Conservation (phyloP, 1,140 invertebrate genomes). For the Zaprionus tsacasi region DNA sequence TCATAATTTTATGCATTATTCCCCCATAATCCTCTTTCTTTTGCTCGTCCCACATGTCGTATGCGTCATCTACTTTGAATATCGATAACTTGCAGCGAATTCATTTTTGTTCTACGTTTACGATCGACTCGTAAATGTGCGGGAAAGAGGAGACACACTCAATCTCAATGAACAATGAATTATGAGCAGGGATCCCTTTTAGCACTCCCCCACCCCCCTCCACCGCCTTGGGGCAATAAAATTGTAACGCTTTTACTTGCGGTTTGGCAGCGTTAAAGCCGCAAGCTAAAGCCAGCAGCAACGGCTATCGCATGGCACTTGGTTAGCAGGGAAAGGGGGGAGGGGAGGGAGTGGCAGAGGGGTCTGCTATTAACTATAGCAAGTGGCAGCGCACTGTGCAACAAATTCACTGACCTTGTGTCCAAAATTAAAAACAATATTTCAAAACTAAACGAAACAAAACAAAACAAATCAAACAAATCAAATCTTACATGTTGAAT, state of each 20-base stretch:
- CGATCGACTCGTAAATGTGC: slow-evolving; percentile 34
- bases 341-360: neutral
- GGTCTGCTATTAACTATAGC: slow-evolving; percentile 55
- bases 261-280: slow-evolving; percentile 47
- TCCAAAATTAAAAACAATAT: slow-evolving; percentile 54
- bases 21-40: neutral
- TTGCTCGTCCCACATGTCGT: slow-evolving; percentile 17
- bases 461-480: slow-evolving; percentile 69
- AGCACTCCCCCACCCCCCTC: neutral
- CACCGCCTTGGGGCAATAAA: slow-evolving; percentile 53
- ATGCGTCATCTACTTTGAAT: slow-evolving; percentile 46
- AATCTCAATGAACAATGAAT: slow-evolving; percentile 51
- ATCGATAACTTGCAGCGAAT: slow-evolving; percentile 45
- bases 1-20: neutral
- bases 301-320: slow-evolving; percentile 15
- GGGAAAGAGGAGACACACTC: slow-evolving; percentile 11
- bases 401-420: slow-evolving; percentile 57
- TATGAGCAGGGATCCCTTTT: slow-evolving; percentile 24
- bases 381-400: slow-evolving; percentile 4
- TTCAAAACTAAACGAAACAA: slow-evolving; percentile 56
- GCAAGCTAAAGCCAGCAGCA: slow-evolving; percentile 46
- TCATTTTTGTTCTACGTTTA: slow-evolving; percentile 36
- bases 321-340: neutral
- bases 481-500: slow-evolving; percentile 32
- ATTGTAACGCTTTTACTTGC: slow-evolving; percentile 62